Percentiles rank a stretch among this genome's conserved stretches.
phyloP scores from a whole-genome alignment of 2,797 vertebrate species.

The Agapornis canus region DNA sequence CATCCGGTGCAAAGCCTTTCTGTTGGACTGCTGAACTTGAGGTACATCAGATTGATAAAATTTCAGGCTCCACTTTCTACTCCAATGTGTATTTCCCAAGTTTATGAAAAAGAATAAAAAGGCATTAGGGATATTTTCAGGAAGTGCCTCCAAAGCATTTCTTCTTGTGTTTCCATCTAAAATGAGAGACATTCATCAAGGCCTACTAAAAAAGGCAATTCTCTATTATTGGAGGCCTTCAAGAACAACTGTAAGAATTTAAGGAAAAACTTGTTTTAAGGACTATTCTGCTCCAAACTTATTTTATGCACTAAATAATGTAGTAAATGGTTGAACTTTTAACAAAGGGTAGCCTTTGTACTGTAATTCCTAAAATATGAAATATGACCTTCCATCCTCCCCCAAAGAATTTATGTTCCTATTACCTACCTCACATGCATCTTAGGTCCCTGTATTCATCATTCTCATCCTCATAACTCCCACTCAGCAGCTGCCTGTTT shows the following conservation, averaged over 20 bases:
- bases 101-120: not conserved
- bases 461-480: slow-evolving; percentile 39
- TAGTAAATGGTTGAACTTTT: not conserved
- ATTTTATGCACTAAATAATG: not conserved
- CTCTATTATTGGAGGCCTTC: not conserved
- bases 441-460: slow-evolving; percentile 40
- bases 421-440: slow-evolving; percentile 18
- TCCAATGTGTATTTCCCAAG: not conserved
- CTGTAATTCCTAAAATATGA: slow-evolving; percentile 36
- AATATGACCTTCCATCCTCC: not conserved
- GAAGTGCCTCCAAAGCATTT: not conserved
- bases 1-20: not conserved
- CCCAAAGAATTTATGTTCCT: not conserved
- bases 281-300: not conserved
- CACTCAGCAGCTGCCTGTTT: slow-evolving; percentile 65
- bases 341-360: slow-evolving; percentile 12
- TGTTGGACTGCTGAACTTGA: not conserved
- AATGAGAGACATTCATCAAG: not conserved
- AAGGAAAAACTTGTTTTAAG: not conserved
- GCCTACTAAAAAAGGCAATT: not conserved
- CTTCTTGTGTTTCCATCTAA: not conserved
- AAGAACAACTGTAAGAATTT: not conserved
- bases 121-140: not conserved
- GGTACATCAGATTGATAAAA: not conserved
- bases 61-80: not conserved